Percentiles rank a stretch among this genome's conserved stretches.
Conservation (phyloP, 2,888 invertebrate species). For the Willowsia nigromaculata region DNA sequence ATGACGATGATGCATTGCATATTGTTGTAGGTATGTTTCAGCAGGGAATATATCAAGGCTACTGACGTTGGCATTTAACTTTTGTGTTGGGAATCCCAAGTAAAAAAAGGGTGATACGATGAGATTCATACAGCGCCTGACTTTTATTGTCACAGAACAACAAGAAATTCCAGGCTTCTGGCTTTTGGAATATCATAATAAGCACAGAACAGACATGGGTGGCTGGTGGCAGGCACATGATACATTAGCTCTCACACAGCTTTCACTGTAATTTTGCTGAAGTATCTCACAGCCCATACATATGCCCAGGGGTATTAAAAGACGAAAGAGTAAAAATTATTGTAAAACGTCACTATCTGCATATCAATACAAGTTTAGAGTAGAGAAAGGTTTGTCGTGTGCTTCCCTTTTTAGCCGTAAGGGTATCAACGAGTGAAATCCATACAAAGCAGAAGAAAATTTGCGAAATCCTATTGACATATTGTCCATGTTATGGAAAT, state of each 20-base stretch:
- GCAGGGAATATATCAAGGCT: conserved; percentile 40
- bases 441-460: neutral
- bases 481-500: neutral
- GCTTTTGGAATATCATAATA: neutral
- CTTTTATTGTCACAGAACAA: neutral
- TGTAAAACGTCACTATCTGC: neutral
- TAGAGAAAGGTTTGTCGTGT: neutral
- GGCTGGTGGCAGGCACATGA: neutral
- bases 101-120: neutral
- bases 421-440: neutral
- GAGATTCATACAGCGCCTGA: neutral
- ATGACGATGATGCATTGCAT: neutral
- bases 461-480: conserved; percentile 14
- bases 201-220: neutral
- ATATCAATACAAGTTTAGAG: conserved; percentile 23
- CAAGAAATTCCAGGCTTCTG: neutral
- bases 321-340: conserved; percentile 21
- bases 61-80: conserved; percentile 40
- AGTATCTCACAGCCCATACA: neutral
- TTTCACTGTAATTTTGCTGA: neutral
- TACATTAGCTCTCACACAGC: neutral
- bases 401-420: neutral
- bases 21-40: no score
- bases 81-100: neutral
- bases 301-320: conserved; percentile 17